These are phyloP conservation scores for Mallotus villosus DNA, from an alignment of 2,797 vertebrate species.

Conservation along the genomic window DNA sequence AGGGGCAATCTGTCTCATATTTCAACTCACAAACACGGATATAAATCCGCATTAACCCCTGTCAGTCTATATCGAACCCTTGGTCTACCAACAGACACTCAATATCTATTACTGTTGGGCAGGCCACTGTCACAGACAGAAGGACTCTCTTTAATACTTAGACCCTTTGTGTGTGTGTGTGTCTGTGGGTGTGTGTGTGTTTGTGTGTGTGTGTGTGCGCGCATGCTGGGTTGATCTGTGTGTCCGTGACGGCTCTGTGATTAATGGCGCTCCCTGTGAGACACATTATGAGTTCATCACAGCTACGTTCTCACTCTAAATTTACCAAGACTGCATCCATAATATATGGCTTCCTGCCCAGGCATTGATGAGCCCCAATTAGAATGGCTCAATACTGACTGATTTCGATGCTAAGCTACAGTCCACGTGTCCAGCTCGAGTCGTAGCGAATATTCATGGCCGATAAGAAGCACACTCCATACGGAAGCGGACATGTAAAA, in stretches of 20 bases:
- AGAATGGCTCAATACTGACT: slow-evolving; percentile 25
- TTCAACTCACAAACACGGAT: slow-evolving; percentile 12
- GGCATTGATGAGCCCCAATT: slow-evolving; percentile 38
- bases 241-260: slow-evolving; percentile 36
- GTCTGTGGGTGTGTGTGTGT: not conserved
- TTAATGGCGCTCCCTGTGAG: slow-evolving; percentile 57
- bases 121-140: slow-evolving; percentile 25
- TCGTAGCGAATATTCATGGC: not conserved
- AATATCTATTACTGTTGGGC: slow-evolving; percentile 21
- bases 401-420: not conserved
- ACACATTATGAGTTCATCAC: slow-evolving; percentile 63
- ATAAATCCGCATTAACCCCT: slow-evolving; percentile 32
- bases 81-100: slow-evolving; percentile 21
- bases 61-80: slow-evolving; percentile 28
- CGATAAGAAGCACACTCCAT: not conserved
- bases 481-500: not conserved
- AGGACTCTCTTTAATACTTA: slow-evolving; percentile 47
- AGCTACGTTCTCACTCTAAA: slow-evolving; percentile 52
- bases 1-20: not conserved
- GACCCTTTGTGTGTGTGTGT: not conserved
- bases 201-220: not conserved
- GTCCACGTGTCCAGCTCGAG: too few relatives aligned
- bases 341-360: slow-evolving; percentile 53
- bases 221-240: not conserved
- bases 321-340: slow-evolving; percentile 54